phyloP scores from a whole-genome alignment of 2,797 vertebrate species.

The Bryconaethiops microstoma region DNA sequence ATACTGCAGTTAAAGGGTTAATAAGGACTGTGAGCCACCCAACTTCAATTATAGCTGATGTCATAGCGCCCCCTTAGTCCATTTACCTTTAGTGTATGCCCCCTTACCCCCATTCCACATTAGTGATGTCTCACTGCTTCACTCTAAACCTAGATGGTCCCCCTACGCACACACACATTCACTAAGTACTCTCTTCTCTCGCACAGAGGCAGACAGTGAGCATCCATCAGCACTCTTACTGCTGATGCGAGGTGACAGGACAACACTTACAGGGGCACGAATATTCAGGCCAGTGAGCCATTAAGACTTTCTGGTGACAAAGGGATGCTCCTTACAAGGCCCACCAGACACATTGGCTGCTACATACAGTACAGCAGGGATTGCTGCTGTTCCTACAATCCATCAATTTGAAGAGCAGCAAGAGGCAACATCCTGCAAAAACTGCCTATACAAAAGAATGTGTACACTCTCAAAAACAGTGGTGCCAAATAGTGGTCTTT shows the following conservation, averaged over 20 bases:
- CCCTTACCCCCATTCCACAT: constrained; percentile 13
- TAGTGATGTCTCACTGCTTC: constrained; percentile 34
- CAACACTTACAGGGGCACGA: constrained; percentile 69
- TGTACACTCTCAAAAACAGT: not conserved
- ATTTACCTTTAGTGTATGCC: constrained; percentile 6
- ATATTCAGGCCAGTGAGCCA: constrained; percentile 73
- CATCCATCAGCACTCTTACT: constrained; percentile 61
- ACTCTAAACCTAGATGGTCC: constrained; percentile 3
- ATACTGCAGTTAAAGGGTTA: not conserved
- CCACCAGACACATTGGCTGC: constrained; percentile 29
- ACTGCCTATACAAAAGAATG: not conserved
- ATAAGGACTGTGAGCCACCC: not conserved
- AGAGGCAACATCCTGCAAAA: not conserved
- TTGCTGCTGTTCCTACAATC: not conserved
- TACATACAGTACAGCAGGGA: constrained; percentile 16
- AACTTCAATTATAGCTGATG: constrained; percentile 7
- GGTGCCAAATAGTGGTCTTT: not conserved
- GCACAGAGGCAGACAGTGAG: constrained; percentile 50
- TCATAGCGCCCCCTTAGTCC: not conserved
- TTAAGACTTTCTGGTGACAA: constrained; percentile 64
- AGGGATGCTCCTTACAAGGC: constrained; percentile 59
- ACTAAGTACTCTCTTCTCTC: constrained; percentile 13
- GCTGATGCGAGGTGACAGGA: constrained; percentile 71
- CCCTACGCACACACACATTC: constrained; percentile 10
- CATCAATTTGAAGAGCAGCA: constrained; percentile 21